Evolutionary conservation across 2,888 invertebrate species (phyloP).

Genomic region (Nomada lathburiana): DNA sequence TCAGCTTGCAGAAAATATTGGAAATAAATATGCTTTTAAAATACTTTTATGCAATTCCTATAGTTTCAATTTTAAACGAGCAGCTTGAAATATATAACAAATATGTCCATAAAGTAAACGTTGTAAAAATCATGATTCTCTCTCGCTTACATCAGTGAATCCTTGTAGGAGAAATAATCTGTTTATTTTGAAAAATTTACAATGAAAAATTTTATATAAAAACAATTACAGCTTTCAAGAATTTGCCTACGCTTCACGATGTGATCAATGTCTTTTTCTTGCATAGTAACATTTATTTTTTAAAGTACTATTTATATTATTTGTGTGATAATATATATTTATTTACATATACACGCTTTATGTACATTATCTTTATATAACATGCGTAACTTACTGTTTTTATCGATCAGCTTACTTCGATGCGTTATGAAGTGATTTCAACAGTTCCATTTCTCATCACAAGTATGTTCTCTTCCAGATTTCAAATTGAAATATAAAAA

Average conservation of each 20-base stretch:
- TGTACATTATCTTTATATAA: conserved; percentile 49
- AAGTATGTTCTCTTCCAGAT: conserved; percentile 6
- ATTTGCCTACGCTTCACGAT: conserved; percentile 35
- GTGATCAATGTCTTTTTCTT: conserved; percentile 24
- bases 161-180: conserved; percentile 38
- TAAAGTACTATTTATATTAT: conserved; percentile 43
- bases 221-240: conserved; percentile 44
- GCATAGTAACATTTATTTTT: conserved; percentile 39
- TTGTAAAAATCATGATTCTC: neutral
- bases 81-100: conserved; percentile 8
- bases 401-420: conserved; percentile 17
- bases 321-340: conserved; percentile 44
- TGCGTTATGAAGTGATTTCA: conserved; percentile 17
- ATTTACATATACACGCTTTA: conserved; percentile 53
- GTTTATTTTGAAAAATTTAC: conserved; percentile 42
- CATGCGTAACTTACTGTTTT: conserved; percentile 33
- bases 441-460: neutral
- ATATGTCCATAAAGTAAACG: neutral
- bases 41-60: neutral
- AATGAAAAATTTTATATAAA: conserved; percentile 58
- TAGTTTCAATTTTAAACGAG: neutral
- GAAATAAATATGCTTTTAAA: neutral
- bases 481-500: conserved; percentile 11
- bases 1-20: neutral
- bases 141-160: conserved; percentile 2